Evolutionary conservation across 2,888 invertebrate genomes (phyloP).

Genomic region (Drosophila diplacantha): DNA sequence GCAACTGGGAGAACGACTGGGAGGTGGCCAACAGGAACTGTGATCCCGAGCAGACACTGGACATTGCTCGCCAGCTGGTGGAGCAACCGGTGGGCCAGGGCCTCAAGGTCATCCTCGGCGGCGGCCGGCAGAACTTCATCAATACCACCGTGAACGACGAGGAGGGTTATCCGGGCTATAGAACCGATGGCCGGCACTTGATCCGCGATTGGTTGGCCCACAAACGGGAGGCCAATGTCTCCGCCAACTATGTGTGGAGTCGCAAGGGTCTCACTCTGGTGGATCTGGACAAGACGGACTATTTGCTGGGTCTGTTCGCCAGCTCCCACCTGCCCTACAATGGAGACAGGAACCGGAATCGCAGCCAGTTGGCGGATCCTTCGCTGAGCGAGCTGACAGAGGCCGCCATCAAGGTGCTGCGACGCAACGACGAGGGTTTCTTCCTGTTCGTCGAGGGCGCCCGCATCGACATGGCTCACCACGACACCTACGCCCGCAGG

Average conservation of each 20-base stretch:
- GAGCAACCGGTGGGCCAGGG: conserved; percentile 83
- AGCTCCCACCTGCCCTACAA: conserved; percentile 81
- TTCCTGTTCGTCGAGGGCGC: conserved; percentile 86
- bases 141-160: conserved; percentile 78
- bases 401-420: conserved; percentile 82
- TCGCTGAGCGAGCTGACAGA: conserved; percentile 84
- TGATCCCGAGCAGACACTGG: conserved; percentile 80
- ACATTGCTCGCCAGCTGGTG: conserved; percentile 87
- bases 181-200: conserved; percentile 83
- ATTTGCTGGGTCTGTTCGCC: conserved; percentile 81
- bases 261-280: conserved; percentile 73
- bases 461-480: conserved; percentile 79
- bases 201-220: conserved; percentile 82
- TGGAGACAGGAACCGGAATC: conserved; percentile 79
- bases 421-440: conserved; percentile 82
- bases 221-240: conserved; percentile 53
- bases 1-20: conserved; percentile 85
- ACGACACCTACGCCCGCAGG: conserved; percentile 82
- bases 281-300: conserved; percentile 79
- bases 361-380: conserved; percentile 79
- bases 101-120: conserved; percentile 82
- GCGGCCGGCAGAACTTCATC: conserved; percentile 73
- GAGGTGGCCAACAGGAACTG: conserved; percentile 79
- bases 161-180: conserved; percentile 79
- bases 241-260: conserved; percentile 76